Evolutionary conservation across 2,113 vertebrate genomes (phyloP).

Genomic region (Rhodinocichla rosea): DNA sequence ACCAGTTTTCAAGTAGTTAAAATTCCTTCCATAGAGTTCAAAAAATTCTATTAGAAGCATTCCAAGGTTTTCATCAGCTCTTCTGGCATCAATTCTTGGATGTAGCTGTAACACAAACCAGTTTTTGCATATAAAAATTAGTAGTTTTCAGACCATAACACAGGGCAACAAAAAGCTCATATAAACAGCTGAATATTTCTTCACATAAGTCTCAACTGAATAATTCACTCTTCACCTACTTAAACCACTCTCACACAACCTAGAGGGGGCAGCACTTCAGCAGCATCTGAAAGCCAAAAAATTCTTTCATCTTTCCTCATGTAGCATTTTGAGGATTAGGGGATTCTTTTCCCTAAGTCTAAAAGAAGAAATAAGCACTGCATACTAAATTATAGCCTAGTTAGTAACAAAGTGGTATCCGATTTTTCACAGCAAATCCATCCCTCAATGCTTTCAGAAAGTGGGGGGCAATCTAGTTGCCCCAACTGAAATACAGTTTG

Average conservation of each 20-base stretch:
- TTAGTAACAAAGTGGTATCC: neutral
- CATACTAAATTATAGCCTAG: neutral
- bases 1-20: constrained; percentile 99
- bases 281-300: neutral
- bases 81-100: constrained; percentile 90
- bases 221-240: neutral
- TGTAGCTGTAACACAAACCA: constrained; percentile 81
- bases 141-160: neutral
- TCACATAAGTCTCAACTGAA: neutral
- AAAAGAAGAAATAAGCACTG: neutral
- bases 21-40: constrained; percentile 96
- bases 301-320: neutral
- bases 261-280: constrained; percentile 49
- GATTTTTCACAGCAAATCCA: neutral
- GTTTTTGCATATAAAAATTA: neutral
- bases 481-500: neutral
- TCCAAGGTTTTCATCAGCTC: constrained; percentile 92
- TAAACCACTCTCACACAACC: neutral
- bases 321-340: neutral
- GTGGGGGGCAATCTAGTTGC: neutral
- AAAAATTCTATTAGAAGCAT: constrained; percentile 99
- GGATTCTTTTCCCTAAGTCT: neutral
- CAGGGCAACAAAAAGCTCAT: neutral
- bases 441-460: neutral
- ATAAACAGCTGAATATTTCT: neutral